phyloP scores from a whole-genome alignment of 1,140 invertebrate species.

The Periplaneta americana region DNA sequence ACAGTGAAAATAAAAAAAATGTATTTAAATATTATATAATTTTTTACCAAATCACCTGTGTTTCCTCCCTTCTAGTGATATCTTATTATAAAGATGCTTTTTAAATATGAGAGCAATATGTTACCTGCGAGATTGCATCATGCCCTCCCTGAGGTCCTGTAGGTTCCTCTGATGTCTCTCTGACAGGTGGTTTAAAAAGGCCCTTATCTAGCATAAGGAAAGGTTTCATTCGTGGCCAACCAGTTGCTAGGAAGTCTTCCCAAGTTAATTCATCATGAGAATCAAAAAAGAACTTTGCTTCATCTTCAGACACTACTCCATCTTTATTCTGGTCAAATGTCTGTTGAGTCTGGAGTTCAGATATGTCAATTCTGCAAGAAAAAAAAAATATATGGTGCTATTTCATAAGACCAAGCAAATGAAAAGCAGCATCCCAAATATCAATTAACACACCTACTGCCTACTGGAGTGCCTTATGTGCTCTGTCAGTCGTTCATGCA shows the following conservation, averaged over 20 bases:
- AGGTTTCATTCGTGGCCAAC: slow-evolving; percentile 75
- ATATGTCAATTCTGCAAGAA: slow-evolving; percentile 53
- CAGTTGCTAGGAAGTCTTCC: slow-evolving; percentile 61
- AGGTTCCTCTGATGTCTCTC: not conserved
- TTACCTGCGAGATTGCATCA: not conserved
- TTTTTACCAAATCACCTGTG: too few species aligned
- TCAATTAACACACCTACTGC: too few species aligned
- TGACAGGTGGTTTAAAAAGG: slow-evolving; percentile 24
- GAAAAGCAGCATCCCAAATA: too few species aligned
- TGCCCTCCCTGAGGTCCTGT: not conserved
- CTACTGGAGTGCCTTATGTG: too few species aligned
- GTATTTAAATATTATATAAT: too few species aligned
- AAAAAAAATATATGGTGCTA: not conserved
- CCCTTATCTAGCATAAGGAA: slow-evolving; percentile 67
- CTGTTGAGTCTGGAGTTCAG: slow-evolving; percentile 70
- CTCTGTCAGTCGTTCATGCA: too few species aligned
- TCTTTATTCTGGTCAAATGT: slow-evolving; percentile 86
- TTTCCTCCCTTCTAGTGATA: too few species aligned
- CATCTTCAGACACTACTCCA: slow-evolving; percentile 79
- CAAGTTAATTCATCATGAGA: slow-evolving; percentile 61
- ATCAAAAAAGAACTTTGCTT: slow-evolving; percentile 75
- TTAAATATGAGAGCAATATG: not conserved
- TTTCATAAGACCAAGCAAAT: not conserved
- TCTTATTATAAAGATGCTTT: too few species aligned
- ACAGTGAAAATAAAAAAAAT: too few species aligned